Base-by-base conservation (phyloP, 2,797 vertebrate genomes). In the Platyrinchus mystaceus region DNA sequence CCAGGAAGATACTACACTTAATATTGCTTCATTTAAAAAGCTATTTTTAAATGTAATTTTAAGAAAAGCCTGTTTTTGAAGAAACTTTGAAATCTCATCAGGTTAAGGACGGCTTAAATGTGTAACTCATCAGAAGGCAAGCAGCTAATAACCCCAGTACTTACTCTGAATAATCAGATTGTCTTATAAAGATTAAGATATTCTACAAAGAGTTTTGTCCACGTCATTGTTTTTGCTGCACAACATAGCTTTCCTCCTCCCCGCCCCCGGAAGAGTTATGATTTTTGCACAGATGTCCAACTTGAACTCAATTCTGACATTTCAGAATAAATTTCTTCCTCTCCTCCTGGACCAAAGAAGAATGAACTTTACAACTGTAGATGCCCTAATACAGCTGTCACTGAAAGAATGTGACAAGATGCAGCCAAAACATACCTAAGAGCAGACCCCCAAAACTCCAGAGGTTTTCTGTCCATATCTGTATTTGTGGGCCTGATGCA, bases 381-480 rank as follows among this genome's bases (percentile, higher is more conserved):
- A 27, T 41, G 15, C 44, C 91, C 91, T 84, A 87, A 86, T 26
- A 12, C n/a, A 91, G 85, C 46, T 94, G 93, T 83, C 93, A 96
- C 96, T 85, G 84, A 67, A 87, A 83, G n/a, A 94, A 94, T 39
- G 89, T 96, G 95, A 92, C 93, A 91, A 94, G 82, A 96, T 80
- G 60, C 71, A 96, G 78, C 89, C 87, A 95, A 81, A 94, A 95
- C 95, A 95, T 89, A 95, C 91, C 91, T 96, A 96, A 89, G 58
- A 93, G 84, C 44, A 96, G 93, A 95, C 76, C 94, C 94, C 62
- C 87, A 94, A 83, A 96, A 94, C 89, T 75, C 93, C 95, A 94
- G 81, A 95, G 82, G 93, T 75, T 96, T 94, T 96, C 94, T 96
- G 95, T 96, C 93, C 82, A 81, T 94, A 96, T 91, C 91, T 94